Conservation (phyloP, 2,797 vertebrate genomes). For the Rhadinocentrus ornatus region DNA sequence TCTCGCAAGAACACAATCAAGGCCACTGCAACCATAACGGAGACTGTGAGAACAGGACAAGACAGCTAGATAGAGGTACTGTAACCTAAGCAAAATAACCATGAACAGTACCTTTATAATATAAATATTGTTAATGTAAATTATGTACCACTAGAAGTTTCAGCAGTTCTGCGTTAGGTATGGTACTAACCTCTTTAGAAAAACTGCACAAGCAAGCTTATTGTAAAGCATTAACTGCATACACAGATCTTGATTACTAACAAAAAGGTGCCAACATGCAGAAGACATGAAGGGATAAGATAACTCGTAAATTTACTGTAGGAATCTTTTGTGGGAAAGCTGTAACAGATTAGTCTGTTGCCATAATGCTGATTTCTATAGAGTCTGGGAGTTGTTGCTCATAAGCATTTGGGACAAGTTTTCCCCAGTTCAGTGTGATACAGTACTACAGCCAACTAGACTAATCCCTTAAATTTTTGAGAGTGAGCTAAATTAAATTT, state of each 20-base stretch:
- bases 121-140: constrained; percentile 13
- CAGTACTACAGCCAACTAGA: constrained; percentile 18
- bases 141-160: constrained; percentile 53
- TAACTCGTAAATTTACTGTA: neutral
- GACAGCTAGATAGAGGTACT: constrained; percentile 72
- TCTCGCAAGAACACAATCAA: constrained; percentile 68
- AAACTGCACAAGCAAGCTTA: constrained; percentile 28
- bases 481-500: constrained; percentile 13
- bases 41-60: constrained; percentile 62
- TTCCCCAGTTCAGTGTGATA: constrained; percentile 38
- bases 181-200: constrained; percentile 23
- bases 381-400: constrained; percentile 35
- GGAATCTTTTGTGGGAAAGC: neutral
- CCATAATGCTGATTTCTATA: constrained; percentile 13
- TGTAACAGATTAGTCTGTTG: constrained; percentile 14
- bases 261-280: constrained; percentile 14
- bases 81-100: constrained; percentile 53
- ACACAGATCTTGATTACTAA: constrained; percentile 26
- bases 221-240: constrained; percentile 35
- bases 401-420: constrained; percentile 35
- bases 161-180: constrained; percentile 19
- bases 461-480: constrained; percentile 23
- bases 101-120: constrained; percentile 7
- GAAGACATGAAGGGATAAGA: neutral
- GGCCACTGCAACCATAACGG: constrained; percentile 63